Conservation (phyloP, 2,797 vertebrate genomes). For the Bradypodion pumilum region DNA sequence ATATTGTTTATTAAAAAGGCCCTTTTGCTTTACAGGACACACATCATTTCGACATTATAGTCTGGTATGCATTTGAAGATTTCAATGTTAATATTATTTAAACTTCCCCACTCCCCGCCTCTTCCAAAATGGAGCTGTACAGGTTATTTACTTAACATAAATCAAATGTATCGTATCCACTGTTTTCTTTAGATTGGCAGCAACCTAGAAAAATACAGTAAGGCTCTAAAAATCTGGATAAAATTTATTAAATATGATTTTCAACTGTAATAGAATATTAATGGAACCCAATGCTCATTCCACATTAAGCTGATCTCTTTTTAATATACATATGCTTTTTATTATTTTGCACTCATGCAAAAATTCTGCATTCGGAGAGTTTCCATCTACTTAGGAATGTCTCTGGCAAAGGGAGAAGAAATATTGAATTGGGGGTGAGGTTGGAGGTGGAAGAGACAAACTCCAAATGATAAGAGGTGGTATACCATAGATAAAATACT, state of each 20-base stretch:
- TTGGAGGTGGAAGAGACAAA: conserved; percentile 61
- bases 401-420: conserved; percentile 74
- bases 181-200: conserved; percentile 78
- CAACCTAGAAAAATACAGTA: conserved; percentile 79
- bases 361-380: conserved; percentile 83
- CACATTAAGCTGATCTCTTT: conserved; percentile 81
- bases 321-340: conserved; percentile 87
- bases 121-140: conserved; percentile 64
- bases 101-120: neutral
- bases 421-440: conserved; percentile 58
- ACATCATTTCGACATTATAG: conserved; percentile 65
- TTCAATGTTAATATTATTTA: conserved; percentile 63
- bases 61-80: conserved; percentile 75
- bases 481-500: conserved; percentile 49
- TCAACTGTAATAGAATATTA: conserved; percentile 87
- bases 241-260: conserved; percentile 86
- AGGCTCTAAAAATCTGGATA: conserved; percentile 72
- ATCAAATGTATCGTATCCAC: conserved; percentile 77
- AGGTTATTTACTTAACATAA: conserved; percentile 81
- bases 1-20: conserved; percentile 75
- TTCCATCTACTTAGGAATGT: conserved; percentile 83
- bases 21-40: conserved; percentile 71
- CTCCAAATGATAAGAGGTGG: conserved; percentile 52
- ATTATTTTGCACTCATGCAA: conserved; percentile 85
- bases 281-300: conserved; percentile 82